phyloP scores from a whole-genome alignment of 2,797 vertebrate species.

The Lutjanus campechanus region DNA sequence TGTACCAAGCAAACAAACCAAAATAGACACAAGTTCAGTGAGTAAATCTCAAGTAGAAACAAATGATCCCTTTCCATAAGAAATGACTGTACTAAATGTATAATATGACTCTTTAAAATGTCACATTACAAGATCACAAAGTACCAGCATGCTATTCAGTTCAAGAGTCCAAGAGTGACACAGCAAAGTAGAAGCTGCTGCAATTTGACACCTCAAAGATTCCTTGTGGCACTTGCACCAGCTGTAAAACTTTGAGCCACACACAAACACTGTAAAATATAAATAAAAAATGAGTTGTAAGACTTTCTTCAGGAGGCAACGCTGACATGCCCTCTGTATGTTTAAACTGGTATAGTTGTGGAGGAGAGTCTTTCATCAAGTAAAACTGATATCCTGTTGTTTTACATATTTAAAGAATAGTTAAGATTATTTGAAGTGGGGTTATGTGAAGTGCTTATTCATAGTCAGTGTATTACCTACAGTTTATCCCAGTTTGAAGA shows the following conservation, averaged over 20 bases:
- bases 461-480: no score
- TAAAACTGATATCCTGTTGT: constrained; percentile 1
- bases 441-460: no score
- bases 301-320: not conserved
- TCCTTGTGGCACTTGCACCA: not conserved
- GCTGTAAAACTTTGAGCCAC: not conserved
- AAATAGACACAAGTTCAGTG: not conserved
- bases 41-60: not conserved
- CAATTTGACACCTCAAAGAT: not conserved
- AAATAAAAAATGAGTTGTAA: constrained; percentile 2
- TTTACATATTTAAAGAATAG: constrained; percentile 3
- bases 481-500: no score
- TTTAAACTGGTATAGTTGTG: not conserved
- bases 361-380: not conserved
- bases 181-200: not conserved
- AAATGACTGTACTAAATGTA: not conserved
- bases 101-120: not conserved
- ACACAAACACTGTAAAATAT: not conserved
- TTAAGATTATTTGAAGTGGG: no score
- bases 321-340: not conserved
- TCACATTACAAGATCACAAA: not conserved
- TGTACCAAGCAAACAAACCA: not conserved
- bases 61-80: not conserved
- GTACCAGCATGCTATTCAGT: not conserved
- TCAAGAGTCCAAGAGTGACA: not conserved